phyloP scores from a whole-genome alignment of 2,888 invertebrate genomes.

The Cheilosia scutellata region DNA sequence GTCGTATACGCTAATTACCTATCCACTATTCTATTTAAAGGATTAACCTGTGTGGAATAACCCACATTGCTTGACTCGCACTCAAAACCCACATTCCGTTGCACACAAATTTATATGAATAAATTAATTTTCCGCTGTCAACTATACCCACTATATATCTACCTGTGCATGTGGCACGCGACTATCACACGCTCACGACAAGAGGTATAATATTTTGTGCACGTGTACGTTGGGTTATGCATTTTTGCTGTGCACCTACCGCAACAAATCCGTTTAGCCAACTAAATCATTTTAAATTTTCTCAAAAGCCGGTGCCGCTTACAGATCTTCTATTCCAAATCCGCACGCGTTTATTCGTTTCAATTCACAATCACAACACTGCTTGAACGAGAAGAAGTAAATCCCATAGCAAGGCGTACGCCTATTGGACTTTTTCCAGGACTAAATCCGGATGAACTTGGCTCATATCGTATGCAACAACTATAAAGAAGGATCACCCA shows the following conservation, averaged over 20 bases:
- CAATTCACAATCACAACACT: constrained; percentile 43
- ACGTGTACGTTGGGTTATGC: constrained; percentile 3
- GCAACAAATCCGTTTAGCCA: constrained; percentile 45
- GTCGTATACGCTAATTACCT: constrained; percentile 44
- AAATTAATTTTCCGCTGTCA: constrained; percentile 25
- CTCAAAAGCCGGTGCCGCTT: constrained; percentile 26
- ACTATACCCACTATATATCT: neutral
- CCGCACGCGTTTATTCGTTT: constrained; percentile 22
- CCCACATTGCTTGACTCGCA: constrained; percentile 26
- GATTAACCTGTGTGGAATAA: constrained; percentile 22
- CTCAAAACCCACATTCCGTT: constrained; percentile 45
- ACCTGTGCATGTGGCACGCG: constrained; percentile 59
- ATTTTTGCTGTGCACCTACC: constrained; percentile 9
- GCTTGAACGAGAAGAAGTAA: constrained; percentile 11
- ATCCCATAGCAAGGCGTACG: constrained; percentile 10
- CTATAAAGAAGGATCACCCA: constrained; percentile 40
- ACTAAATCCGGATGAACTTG: constrained; percentile 53
- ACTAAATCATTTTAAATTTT: constrained; percentile 61
- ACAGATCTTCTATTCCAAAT: constrained; percentile 15
- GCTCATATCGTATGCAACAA: constrained; percentile 35
- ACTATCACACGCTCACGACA: constrained; percentile 17
- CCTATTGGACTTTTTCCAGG: constrained; percentile 8
- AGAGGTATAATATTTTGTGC: neutral
- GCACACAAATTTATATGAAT: constrained; percentile 34
- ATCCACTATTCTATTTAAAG: constrained; percentile 35